Evolutionary conservation across 2,888 invertebrate genomes (phyloP), one percentile per base, ranked within the genome.

Genomic region (Dastarcus helophoroides): DNA sequence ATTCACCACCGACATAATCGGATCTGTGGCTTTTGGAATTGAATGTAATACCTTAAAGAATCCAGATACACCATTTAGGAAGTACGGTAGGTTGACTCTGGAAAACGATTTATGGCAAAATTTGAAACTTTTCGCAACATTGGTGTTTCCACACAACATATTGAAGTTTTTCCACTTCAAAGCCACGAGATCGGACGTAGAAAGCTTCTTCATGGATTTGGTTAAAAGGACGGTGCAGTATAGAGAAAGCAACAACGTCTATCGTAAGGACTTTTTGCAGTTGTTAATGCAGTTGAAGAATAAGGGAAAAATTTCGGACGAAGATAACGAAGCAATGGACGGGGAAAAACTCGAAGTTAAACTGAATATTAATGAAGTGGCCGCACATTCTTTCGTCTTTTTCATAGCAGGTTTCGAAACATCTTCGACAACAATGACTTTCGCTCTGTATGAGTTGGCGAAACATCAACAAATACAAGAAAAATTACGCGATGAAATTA

Each of bases 1-100:
- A 38, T 72, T 67, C 45, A 65, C 70, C 0, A 69, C 70, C 58
- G 72, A 73, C 43, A 66, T 72, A 2, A 69, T 73, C 13, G 70
- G 69, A 0, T 67, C 65, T 26, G 67, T 69, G 31, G 72, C 69
- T 5, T 74, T 73, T 46, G 73, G 73, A 14, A 56, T 73, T 3
- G 67, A 71, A 38, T 67, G 68, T 38, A 67, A 73, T 41, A 65
- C 67, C 14, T 63, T 73, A 26, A 59, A 62, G 30, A 60, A 68
- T 50, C 58, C 66, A 0, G 54, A 68, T 34, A 14, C 11, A 5
- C 43, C 40, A 24, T 73, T 74, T 48, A 33, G 45, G 31, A 32
- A 40, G 21, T 42, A 48, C 19, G 43, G 39, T 4, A 44, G 39
- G 21, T 12, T 19, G 7, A 39, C 51, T 22, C 47, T 51, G 22